Percentiles rank a stretch among this genome's conserved stretches.
These are phyloP conservation scores for Apodemia hepburni DNA, from an alignment of 2,888 invertebrate genomes.

Conservation along the genomic window DNA sequence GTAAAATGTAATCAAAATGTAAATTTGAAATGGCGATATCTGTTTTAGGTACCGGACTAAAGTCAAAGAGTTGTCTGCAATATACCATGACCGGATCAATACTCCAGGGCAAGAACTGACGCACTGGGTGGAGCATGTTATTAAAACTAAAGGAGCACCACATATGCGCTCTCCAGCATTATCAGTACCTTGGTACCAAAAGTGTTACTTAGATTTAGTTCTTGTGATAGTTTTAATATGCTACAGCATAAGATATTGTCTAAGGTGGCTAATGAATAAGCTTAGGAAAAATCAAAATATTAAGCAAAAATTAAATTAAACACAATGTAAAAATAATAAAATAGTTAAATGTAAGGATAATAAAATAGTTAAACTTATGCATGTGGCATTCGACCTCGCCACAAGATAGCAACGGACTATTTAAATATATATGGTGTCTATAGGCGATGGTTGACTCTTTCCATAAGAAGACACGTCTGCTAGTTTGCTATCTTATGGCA, in stretches of 20 bases:
- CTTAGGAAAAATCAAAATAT: background rate
- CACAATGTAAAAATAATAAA: too few species aligned
- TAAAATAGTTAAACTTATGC: too few species aligned
- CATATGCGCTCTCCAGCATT: constrained; percentile 28
- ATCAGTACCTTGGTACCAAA: constrained; percentile 29
- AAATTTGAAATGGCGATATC: background rate
- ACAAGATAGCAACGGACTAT: too few species aligned
- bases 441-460: too few species aligned
- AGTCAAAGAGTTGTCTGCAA: constrained; percentile 32
- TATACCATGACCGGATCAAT: constrained; percentile 37
- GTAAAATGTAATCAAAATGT: too few species aligned
- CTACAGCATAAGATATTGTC: constrained; percentile 6
- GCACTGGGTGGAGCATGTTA: constrained; percentile 36
- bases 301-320: constrained; percentile 12
- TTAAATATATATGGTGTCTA: too few species aligned
- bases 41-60: constrained; percentile 35
- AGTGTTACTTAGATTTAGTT: constrained; percentile 30
- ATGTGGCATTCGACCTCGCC: too few species aligned
- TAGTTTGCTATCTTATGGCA: too few species aligned
- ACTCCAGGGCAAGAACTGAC: constrained; percentile 51
- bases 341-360: too few species aligned
- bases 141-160: constrained; percentile 30
- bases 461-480: too few species aligned
- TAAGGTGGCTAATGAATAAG: constrained; percentile 3
- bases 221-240: constrained; percentile 8